Evolutionary conservation across 2,797 vertebrate species (phyloP).

Genomic region (Mionectes olivaceus): DNA sequence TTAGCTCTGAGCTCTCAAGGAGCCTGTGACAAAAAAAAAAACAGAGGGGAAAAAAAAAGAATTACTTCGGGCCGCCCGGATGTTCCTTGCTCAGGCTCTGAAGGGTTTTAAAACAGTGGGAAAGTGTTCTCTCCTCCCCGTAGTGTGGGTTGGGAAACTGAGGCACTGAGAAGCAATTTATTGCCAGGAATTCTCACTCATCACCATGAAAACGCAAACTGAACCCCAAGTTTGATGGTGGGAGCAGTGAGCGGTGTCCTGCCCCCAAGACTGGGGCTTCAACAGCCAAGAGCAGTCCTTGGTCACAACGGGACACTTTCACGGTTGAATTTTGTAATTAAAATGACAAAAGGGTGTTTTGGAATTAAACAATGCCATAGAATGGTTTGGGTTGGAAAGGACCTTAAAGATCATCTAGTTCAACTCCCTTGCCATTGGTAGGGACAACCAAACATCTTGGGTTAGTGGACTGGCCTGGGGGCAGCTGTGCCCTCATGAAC

Average conservation of each 20-base stretch:
- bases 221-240: background rate
- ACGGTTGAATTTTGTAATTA: background rate
- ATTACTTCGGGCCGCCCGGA: background rate
- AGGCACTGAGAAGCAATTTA: background rate
- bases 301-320: background rate
- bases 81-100: background rate
- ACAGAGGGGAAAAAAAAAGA: too few relatives aligned
- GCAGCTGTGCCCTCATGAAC: background rate
- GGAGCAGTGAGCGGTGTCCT: background rate
- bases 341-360: background rate
- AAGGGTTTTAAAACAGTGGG: background rate
- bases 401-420: background rate
- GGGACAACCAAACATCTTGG: background rate
- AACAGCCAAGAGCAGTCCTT: background rate
- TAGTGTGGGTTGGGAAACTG: background rate
- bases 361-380: background rate
- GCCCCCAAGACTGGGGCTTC: background rate
- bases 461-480: background rate
- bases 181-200: background rate
- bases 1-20: background rate
- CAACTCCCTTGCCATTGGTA: background rate
- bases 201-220: background rate
- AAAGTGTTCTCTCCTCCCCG: accelerated
- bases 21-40: background rate
- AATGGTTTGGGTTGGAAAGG: background rate